Evolutionary conservation across 2,888 invertebrate species (phyloP), one percentile per base, ranked within the genome.

Genomic region (Desoria tigrina): DNA sequence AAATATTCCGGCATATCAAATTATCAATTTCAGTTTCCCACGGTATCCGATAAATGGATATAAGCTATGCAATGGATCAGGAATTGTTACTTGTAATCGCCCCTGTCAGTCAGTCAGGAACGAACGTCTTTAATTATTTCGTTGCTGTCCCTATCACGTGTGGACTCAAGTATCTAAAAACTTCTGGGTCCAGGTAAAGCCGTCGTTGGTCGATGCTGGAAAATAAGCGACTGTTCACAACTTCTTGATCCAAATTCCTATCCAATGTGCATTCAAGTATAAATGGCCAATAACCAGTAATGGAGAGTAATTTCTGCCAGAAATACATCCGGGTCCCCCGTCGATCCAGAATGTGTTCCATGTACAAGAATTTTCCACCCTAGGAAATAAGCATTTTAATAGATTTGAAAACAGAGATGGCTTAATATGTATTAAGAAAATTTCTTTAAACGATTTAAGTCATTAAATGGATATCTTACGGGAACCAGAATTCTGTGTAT

Each of bases 341-440:
- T 6, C 7, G 9, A 9, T 26, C 51, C 6, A 16, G 51, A 51
- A 51, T 51, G 23, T 78, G 78, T 56, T 78, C 78, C 59, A 77
- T 61, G 61, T 73, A 78, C 57, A 76, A 74, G 61, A 74, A 77
- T 61, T 74, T 74, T 53, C 78, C 78, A 58, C 77, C 78, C 77
- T 78, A 27, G 1, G 39, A 62, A 49, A 16, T 39, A 37, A 42
- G 26, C 7, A 16, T 14, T 26, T 28, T 26, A 24, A 23, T 53
- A 53, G 27, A 14, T 50, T 14, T 50, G 21, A 4, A 26, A 23
- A 11, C 32, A 32, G 32, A 32, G 32, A 4, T 21, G 11, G 11
- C 42, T 39, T 14, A 39, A 49, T 7, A 21, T 16, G 4, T 57
- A 39, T 2, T 18, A 24, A 24, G 6, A n/a, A 11, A 26, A 24